Percentiles rank a stretch among this genome's conserved stretches.
Evolutionary conservation across 2,888 invertebrate genomes (phyloP).

Genomic region (Cheilosia pagana): DNA sequence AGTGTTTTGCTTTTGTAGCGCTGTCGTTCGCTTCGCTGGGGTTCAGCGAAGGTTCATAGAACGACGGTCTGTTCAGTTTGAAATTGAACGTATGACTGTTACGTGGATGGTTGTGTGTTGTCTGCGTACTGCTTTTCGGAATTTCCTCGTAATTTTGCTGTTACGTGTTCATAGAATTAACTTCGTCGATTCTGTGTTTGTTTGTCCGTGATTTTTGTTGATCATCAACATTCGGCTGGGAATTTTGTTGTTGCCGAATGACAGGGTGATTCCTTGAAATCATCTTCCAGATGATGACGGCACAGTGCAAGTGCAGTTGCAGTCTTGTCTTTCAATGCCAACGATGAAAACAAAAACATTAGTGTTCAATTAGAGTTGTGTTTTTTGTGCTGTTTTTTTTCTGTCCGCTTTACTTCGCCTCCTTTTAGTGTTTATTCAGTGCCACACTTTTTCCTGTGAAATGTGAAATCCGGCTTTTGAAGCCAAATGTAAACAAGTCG

Average conservation of each 20-base stretch:
- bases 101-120: conserved; percentile 38
- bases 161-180: conserved; percentile 51
- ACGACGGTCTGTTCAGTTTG: conserved; percentile 64
- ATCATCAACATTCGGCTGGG: conserved; percentile 7
- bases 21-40: conserved; percentile 26
- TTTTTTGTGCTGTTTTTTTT: conserved; percentile 12
- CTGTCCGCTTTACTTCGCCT: not conserved
- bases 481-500: conserved; percentile 70
- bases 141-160: conserved; percentile 45
- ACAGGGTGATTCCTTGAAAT: conserved; percentile 54
- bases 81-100: conserved; percentile 66
- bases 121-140: conserved; percentile 26
- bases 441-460: conserved; percentile 59
- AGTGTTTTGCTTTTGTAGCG: conserved; percentile 26
- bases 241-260: conserved; percentile 33
- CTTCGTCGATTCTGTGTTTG: conserved; percentile 17
- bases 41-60: conserved; percentile 70
- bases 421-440: conserved; percentile 49
- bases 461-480: conserved; percentile 72
- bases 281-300: conserved; percentile 45
- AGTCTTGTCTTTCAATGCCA: conserved; percentile 23
- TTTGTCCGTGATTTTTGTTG: conserved; percentile 15
- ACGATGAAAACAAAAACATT: conserved; percentile 47
- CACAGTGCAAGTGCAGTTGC: conserved; percentile 20
- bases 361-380: conserved; percentile 48